Conservation (phyloP, 1,140 invertebrate species). For the Pseudomyrmex concolor region DNA sequence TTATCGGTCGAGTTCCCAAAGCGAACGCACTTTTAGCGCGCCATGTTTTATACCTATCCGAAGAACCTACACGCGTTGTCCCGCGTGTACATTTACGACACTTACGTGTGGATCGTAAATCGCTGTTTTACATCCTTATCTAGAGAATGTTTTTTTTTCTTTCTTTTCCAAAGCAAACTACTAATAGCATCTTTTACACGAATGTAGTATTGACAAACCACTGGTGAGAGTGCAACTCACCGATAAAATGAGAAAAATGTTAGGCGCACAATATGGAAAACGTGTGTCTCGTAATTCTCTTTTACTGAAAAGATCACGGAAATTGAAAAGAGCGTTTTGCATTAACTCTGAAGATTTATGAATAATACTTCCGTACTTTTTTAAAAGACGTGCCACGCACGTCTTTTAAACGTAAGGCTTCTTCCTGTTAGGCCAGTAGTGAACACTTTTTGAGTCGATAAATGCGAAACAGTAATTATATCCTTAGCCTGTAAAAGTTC, state of each 20-base stretch:
- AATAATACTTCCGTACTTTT: background rate
- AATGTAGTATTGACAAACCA: conserved; percentile 29
- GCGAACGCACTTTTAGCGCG: background rate
- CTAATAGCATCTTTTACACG: conserved; percentile 32
- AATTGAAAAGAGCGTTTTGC: conserved; percentile 4
- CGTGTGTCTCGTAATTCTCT: conserved; percentile 11
- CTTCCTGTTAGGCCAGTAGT: background rate
- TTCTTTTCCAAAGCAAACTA: background rate
- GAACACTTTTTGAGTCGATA: background rate
- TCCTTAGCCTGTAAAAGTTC: background rate
- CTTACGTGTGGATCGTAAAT: conserved; percentile 39
- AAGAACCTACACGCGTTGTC: background rate
- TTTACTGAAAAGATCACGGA: background rate
- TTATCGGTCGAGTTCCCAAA: conserved; percentile 31
- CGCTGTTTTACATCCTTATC: conserved; percentile 38
- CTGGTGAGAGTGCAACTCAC: background rate
- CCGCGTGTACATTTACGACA: conserved; percentile 36
- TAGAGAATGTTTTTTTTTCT: background rate
- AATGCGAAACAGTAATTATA: conserved; percentile 7
- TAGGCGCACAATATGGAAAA: background rate
- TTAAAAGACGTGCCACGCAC: background rate
- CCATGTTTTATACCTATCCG: background rate
- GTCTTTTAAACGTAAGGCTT: background rate
- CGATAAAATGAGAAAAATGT: conserved; percentile 13
- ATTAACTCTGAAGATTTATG: background rate